A percentile compares a stretch with the other conserved stretches of the same genome.
Evolutionary conservation across 53 echinoderm and acorn worm genomes (phyloP).

Genomic region (Stichopus horrens): DNA sequence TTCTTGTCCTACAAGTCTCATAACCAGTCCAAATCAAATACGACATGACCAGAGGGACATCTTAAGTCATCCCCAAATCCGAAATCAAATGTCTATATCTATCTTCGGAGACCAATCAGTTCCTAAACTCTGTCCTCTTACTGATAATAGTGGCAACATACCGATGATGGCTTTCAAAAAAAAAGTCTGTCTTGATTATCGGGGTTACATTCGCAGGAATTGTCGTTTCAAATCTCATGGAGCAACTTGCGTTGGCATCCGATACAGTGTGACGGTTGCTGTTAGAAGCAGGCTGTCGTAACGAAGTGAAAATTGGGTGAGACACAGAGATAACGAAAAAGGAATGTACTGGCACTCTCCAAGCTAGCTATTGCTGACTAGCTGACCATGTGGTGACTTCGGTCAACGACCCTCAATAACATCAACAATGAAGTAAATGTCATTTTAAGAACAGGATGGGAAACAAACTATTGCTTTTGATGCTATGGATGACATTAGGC

Average conservation of each 20-base stretch:
- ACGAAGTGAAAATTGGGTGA: not conserved
- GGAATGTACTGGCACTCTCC: too few relatives aligned
- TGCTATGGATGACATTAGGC: too few relatives aligned
- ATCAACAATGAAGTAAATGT: not conserved
- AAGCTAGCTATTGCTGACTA: too few relatives aligned
- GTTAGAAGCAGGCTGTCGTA: slow-evolving; percentile 8
- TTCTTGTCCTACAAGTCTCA: slow-evolving; percentile 31
- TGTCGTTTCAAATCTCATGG: slow-evolving; percentile 29
- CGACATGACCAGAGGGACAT: slow-evolving; percentile 37
- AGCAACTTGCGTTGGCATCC: slow-evolving; percentile 16
- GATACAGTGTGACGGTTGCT: slow-evolving; percentile 18
- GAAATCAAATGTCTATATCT: slow-evolving; percentile 44
- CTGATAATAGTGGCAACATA: slow-evolving; percentile 19
- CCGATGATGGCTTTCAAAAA: slow-evolving; percentile 15
- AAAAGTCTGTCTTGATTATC: slow-evolving; percentile 30
- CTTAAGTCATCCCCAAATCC: slow-evolving; percentile 42
- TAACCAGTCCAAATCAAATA: slow-evolving; percentile 40
- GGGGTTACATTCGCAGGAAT: slow-evolving; percentile 16
- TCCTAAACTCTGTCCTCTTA: slow-evolving; percentile 5
- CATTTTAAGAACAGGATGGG: not conserved
- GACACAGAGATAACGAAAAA: not conserved
- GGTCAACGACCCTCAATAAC: not conserved
- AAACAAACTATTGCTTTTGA: not conserved
- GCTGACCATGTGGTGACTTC: not conserved
- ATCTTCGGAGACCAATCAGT: slow-evolving; percentile 41